phyloP scores from a whole-genome alignment of 2,797 vertebrate genomes.

The Cynodonichthys magdalenae region DNA sequence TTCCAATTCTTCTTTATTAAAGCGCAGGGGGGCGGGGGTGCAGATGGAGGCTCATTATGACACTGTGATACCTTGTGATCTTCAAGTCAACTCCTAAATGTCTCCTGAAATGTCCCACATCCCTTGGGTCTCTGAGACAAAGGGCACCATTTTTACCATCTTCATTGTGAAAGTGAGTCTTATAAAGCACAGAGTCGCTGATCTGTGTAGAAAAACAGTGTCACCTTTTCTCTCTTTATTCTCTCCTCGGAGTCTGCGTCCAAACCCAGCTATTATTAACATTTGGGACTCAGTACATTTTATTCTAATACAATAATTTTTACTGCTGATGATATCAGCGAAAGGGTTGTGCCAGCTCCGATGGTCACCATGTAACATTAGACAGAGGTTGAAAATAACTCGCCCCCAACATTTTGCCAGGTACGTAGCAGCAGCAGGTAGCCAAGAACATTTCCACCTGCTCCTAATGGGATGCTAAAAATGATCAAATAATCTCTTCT shows the following conservation, averaged over 20 bases:
- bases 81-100: constrained; percentile 37
- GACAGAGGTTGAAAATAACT: constrained; percentile 8
- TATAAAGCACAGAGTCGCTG: constrained; percentile 27
- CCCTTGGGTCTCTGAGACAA: constrained; percentile 55
- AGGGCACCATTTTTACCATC: constrained; percentile 67
- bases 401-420: constrained; percentile 1
- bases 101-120: constrained; percentile 25
- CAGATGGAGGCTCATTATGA: constrained; percentile 45
- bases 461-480: constrained; percentile 25
- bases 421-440: constrained; percentile 18
- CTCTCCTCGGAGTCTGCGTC: neutral
- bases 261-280: neutral
- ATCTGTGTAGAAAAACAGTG: constrained; percentile 59
- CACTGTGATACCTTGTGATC: constrained; percentile 33
- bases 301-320: constrained; percentile 21
- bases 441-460: neutral
- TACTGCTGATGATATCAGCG: constrained; percentile 13
- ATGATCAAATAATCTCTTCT: constrained; percentile 21
- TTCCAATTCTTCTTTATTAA: constrained; percentile 38
- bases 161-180: constrained; percentile 50
- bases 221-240: constrained; percentile 40
- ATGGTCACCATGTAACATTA: neutral
- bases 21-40: constrained; percentile 9
- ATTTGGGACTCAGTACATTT: neutral
- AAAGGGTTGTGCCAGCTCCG: constrained; percentile 8